Evolutionary conservation across 2,797 vertebrate genomes (phyloP).

Genomic region (Eupleurogrammus muticus): DNA sequence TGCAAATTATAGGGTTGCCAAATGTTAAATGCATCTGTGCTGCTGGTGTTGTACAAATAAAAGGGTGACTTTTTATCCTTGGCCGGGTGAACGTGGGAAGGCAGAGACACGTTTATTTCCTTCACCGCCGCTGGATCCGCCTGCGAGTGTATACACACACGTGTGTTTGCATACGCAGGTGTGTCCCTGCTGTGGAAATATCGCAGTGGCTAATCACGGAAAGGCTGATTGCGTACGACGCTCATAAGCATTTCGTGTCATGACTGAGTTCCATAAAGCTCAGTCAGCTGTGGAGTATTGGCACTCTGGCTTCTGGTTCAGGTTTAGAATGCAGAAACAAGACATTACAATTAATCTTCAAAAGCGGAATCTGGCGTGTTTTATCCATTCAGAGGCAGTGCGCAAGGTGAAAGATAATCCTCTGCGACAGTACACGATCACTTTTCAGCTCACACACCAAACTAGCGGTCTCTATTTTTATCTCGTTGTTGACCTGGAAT

Average conservation of each 20-base stretch:
- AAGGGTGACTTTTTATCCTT: neutral
- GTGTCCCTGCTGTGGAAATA: neutral
- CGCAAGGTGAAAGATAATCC: neutral
- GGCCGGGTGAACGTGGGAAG: neutral
- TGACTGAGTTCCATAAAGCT: neutral
- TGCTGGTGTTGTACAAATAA: constrained; percentile 3
- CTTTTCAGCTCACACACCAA: constrained; percentile 12
- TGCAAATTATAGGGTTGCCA: constrained; percentile 20
- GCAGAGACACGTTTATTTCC: neutral
- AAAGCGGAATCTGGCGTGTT: neutral
- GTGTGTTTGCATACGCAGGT: too few species aligned
- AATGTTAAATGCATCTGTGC: constrained; percentile 18
- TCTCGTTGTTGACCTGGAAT: constrained; percentile 45
- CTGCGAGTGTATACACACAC: too few species aligned
- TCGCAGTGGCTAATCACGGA: neutral
- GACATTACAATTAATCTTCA: neutral
- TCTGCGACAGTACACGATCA: constrained; percentile 6
- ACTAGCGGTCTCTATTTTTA: constrained; percentile 40
- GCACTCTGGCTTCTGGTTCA: neutral
- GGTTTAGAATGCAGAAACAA: neutral
- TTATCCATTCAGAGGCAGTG: neutral
- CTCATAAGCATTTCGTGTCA: neutral
- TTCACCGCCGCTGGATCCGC: neutral
- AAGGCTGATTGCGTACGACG: neutral
- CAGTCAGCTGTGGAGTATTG: neutral